These are phyloP conservation scores for Danaus chrysippus DNA, from an alignment of 2,888 invertebrate genomes.

Conservation along the genomic window DNA sequence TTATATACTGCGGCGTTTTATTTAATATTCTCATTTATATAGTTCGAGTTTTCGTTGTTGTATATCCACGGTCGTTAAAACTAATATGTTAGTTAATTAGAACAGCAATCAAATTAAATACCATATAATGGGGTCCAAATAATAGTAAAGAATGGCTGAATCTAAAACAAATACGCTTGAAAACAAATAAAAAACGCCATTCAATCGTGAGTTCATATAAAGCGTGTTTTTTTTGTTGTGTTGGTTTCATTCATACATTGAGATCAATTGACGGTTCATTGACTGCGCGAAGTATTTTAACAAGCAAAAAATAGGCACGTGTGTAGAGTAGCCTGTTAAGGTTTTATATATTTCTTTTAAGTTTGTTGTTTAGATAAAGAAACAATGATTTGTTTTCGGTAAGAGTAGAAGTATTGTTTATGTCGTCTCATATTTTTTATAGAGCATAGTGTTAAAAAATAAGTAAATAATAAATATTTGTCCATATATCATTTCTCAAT, in stretches of 20 bases:
- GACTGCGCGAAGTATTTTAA: constrained; percentile 24
- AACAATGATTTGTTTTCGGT: neutral
- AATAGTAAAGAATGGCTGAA: neutral
- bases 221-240: constrained; percentile 8
- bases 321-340: neutral
- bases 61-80: too few species aligned
- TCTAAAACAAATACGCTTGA: neutral
- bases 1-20: neutral
- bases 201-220: constrained; percentile 7
- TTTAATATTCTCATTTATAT: constrained; percentile 2
- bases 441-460: too few species aligned
- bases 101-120: too few species aligned
- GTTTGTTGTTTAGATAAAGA: neutral
- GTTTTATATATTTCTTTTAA: too few species aligned
- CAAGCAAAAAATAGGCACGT: constrained; percentile 29
- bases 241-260: constrained; percentile 23
- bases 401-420: too few species aligned
- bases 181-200: constrained; percentile 3
- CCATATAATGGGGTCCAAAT: too few species aligned
- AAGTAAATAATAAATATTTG: too few species aligned
- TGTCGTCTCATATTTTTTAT: too few species aligned
- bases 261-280: constrained; percentile 22
- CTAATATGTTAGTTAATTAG: too few species aligned
- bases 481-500: too few species aligned
- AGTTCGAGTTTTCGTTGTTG: constrained; percentile 2